Evolutionary conservation across 2,888 invertebrate species (phyloP).

Genomic region (Erannis defoliaria): DNA sequence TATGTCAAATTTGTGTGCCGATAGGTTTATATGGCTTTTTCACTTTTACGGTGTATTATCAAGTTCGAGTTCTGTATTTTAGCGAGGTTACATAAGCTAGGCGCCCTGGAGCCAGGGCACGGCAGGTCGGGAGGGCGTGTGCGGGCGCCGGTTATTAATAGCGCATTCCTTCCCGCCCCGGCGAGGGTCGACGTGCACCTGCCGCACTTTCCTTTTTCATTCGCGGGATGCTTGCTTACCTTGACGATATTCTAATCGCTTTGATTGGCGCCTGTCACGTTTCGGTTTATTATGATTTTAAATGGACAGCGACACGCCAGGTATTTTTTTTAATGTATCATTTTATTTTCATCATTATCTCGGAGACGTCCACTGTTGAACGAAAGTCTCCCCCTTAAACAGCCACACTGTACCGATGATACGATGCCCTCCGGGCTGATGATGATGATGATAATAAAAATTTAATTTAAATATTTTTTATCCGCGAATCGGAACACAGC

Average conservation of each 20-base stretch:
- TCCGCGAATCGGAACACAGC: too few species aligned
- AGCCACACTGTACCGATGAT: too few species aligned
- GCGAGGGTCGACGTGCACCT: constrained; percentile 72
- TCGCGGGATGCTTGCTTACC: constrained; percentile 65
- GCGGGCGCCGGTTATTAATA: constrained; percentile 82
- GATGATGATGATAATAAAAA: too few species aligned
- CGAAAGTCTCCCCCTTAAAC: too few species aligned
- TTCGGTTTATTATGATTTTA: neutral
- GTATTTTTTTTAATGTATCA: too few species aligned
- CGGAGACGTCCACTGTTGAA: neutral
- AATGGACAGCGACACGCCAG: too few species aligned
- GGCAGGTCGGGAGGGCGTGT: constrained; percentile 63
- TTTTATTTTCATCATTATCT: too few species aligned
- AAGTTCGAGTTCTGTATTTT: neutral
- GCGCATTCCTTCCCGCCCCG: constrained; percentile 73
- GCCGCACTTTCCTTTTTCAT: constrained; percentile 81
- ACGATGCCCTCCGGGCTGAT: too few species aligned
- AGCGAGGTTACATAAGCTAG: constrained; percentile 34
- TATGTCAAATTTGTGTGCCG: too few species aligned
- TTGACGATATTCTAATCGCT: constrained; percentile 34
- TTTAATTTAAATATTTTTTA: too few species aligned
- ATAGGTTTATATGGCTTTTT: too few species aligned
- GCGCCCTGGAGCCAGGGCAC: constrained; percentile 51
- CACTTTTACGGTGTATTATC: too few species aligned
- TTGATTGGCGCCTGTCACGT: constrained; percentile 26